phyloP scores from a whole-genome alignment of 2,113 vertebrate species.

The Leptocoma aspasia region DNA sequence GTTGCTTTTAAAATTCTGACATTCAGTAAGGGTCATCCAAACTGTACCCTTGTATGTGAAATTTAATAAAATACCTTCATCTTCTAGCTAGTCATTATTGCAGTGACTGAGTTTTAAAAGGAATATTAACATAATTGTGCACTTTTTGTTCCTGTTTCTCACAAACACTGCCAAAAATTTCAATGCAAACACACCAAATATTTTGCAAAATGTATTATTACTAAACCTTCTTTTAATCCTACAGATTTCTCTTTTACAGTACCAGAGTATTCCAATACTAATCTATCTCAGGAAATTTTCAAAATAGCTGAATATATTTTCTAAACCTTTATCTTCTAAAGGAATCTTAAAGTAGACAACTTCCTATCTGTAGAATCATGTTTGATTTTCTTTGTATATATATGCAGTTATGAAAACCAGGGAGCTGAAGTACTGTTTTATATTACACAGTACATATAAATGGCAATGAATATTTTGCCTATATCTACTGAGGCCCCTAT shows the following conservation, averaged over 20 bases:
- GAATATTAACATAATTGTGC: slow-evolving; percentile 38
- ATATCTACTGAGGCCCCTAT: slow-evolving; percentile 66
- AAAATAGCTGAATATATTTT: slow-evolving; percentile 55
- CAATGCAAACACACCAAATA: slow-evolving; percentile 55
- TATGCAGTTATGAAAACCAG: slow-evolving; percentile 44
- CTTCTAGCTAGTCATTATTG: slow-evolving; percentile 39
- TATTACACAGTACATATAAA: slow-evolving; percentile 67
- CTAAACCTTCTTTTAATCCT: slow-evolving; percentile 50
- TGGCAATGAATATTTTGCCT: slow-evolving; percentile 73
- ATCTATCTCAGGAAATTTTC: slow-evolving; percentile 47
- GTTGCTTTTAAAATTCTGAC: not conserved
- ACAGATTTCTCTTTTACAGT: slow-evolving; percentile 58
- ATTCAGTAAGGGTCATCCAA: slow-evolving; percentile 13
- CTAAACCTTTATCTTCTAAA: slow-evolving; percentile 65
- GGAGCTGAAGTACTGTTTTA: slow-evolving; percentile 52
- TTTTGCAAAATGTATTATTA: slow-evolving; percentile 47
- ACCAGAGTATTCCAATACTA: slow-evolving; percentile 61
- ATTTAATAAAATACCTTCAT: slow-evolving; percentile 44
- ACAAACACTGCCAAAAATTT: slow-evolving; percentile 39
- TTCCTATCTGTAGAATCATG: slow-evolving; percentile 36
- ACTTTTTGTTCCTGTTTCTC: slow-evolving; percentile 24
- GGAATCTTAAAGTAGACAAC: slow-evolving; percentile 66
- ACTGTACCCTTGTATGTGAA: slow-evolving; percentile 28
- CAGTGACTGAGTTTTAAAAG: slow-evolving; percentile 46
- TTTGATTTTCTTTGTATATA: slow-evolving; percentile 63